phyloP scores from a whole-genome alignment of 2,113 vertebrate species.

The Psammodynastes pulverulentus region DNA sequence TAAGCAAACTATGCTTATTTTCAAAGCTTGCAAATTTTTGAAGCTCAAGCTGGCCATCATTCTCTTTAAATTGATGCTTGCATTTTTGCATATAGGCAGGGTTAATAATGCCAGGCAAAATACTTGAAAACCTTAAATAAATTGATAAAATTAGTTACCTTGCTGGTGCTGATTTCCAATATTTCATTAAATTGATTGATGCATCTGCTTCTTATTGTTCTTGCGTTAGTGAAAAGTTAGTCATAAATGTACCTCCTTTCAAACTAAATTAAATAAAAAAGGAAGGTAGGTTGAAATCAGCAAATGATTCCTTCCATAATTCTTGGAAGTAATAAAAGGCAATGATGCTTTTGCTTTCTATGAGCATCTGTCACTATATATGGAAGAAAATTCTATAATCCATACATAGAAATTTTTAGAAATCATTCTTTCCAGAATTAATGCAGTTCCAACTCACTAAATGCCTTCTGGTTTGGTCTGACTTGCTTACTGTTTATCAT shows the following conservation, averaged over 20 bases:
- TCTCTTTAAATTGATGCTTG: not conserved
- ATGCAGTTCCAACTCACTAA: not conserved
- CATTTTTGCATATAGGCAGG: not conserved
- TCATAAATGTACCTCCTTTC: constrained; percentile 6
- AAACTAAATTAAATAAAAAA: constrained; percentile 29
- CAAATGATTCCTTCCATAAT: not conserved
- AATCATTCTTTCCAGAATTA: not conserved
- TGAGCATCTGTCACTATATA: not conserved
- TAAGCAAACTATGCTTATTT: not conserved
- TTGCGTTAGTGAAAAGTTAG: constrained; percentile 46
- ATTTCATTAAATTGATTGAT: constrained; percentile 45
- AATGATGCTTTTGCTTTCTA: not conserved
- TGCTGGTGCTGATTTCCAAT: constrained; percentile 37
- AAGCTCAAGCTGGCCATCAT: not conserved
- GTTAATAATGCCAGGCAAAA: constrained; percentile 35
- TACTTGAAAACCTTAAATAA: constrained; percentile 39
- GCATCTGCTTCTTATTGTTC: constrained; percentile 45
- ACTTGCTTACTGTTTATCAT: not conserved
- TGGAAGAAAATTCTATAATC: not conserved
- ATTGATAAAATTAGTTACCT: constrained; percentile 44
- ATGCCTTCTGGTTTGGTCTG: not conserved
- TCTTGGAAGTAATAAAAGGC: constrained; percentile 32
- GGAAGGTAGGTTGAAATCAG: constrained; percentile 12
- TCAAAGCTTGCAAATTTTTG: constrained; percentile 8
- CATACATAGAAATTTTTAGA: not conserved